Conservation (phyloP, 2,888 invertebrate genomes). For the Leucophora obtusa region DNA sequence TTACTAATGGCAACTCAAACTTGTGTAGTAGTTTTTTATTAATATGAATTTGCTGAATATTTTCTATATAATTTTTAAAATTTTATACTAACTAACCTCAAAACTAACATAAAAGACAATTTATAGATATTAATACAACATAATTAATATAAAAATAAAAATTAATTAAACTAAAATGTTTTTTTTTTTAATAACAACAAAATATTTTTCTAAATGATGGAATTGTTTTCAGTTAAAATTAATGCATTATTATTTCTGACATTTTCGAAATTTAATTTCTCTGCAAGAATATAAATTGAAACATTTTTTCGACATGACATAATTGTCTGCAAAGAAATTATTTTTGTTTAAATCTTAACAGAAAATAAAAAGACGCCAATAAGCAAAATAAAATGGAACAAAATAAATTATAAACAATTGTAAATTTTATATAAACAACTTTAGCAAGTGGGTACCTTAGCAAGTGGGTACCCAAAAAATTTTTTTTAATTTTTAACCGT, state of each 20-base stretch:
- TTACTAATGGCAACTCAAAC: no score
- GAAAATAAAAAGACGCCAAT: conserved; percentile 1
- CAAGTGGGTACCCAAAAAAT: no score
- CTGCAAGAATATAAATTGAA: conserved; percentile 22
- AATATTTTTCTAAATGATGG: background rate
- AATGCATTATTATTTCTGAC: background rate
- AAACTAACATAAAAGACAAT: conserved; percentile 24
- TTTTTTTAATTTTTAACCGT: no score
- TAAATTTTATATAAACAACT: background rate
- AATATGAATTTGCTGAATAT: conserved; percentile 19
- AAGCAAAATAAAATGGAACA: conserved; percentile 9
- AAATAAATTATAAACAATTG: background rate
- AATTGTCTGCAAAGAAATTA: conserved; percentile 49
- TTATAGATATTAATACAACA: conserved; percentile 32
- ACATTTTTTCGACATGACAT: conserved; percentile 50
- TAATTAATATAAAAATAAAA: background rate
- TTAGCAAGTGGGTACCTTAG: no score
- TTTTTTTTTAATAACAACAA: background rate
- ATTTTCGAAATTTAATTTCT: conserved; percentile 10
- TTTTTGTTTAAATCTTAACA: background rate
- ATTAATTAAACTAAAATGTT: background rate
- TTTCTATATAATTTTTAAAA: background rate
- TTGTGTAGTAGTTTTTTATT: background rate
- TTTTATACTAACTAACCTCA: conserved; percentile 10
- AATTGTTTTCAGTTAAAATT: conserved; percentile 24